Evolutionary conservation across 2,888 invertebrate species (phyloP), one percentile per base, ranked within the genome.

Genomic region (Tiliacea aurago): DNA sequence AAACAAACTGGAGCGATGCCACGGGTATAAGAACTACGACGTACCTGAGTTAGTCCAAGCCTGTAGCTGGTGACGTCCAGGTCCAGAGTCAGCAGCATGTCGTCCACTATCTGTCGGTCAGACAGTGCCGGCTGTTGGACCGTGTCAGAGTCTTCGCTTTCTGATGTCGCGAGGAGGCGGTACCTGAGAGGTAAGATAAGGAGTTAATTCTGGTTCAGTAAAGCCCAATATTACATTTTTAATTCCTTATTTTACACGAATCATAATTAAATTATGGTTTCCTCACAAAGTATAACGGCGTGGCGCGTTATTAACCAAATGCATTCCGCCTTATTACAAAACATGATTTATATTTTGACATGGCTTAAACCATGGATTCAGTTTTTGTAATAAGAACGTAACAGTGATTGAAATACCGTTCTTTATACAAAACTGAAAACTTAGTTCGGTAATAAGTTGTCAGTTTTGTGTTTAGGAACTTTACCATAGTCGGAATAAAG

Each of bases 11-110:
- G 43, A 43, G 43, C 13, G 11, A 11, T 11, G 45, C 45, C 45
- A 45, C 45, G 43, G 43, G 13, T 43, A 43, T 1, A 43, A 45
- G 4, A 47, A 23, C 37, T 74, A 47, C 0, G 43, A 93, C 98
- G 96, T 92, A 99, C 99, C 97, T 99, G 98, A 94, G 99, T 99
- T 73, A 99, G 97, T 41, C 99, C 99, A 69, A 99, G 98, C 75
- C 99, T 97, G 95, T 99, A 99, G 86, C 98, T 97, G 58, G 98
- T 97, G 73, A 98, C 97, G 91, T 99, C 99, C 76, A 99, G 96
- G 93, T 99, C 99, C 74, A 99, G 96, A 11, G 97, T 97, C 45
- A 98, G 96, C 77, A 99, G 95, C 97, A 99, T 98, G 90, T 98
- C 98, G 91, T 98, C 98, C 2, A 98, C 98, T 61, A 98, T 97